Conservation (phyloP, 2,888 invertebrate species). For the Teleogryllus oceanicus region DNA sequence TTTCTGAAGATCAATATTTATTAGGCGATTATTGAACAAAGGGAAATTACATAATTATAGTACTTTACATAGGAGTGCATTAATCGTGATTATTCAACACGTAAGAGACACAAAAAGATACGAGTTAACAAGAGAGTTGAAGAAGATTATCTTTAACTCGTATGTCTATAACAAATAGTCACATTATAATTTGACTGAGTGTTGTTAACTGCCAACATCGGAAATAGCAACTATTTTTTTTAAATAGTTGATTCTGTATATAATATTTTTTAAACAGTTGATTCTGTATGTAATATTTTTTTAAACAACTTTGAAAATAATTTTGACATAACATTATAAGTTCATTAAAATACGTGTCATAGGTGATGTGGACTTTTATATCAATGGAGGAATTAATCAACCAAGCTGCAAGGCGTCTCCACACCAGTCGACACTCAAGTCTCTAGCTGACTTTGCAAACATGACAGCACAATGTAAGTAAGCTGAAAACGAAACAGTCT, state of each 20-base stretch:
- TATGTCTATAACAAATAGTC: too few species aligned
- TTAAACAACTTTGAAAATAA: background rate
- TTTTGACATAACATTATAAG: background rate
- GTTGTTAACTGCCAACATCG: too few species aligned
- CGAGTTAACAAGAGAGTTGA: too few species aligned
- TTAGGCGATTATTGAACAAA: too few species aligned
- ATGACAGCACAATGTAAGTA: constrained; percentile 24
- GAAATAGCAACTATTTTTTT: background rate
- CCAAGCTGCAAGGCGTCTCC: constrained; percentile 57
- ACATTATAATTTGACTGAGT: too few species aligned
- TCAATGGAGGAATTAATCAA: constrained; percentile 65
- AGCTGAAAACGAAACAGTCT: too few species aligned
- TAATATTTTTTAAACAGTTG: background rate
- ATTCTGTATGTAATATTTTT: background rate
- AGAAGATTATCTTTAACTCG: too few species aligned
- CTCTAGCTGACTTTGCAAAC: background rate
- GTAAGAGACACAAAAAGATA: too few species aligned
- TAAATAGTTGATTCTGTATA: background rate
- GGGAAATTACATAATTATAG: too few species aligned
- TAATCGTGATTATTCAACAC: too few species aligned
- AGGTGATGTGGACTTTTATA: constrained; percentile 62
- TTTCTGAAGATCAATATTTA: too few species aligned
- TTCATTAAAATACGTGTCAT: constrained; percentile 21
- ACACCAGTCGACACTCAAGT: background rate
- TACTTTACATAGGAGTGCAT: too few species aligned